Percentiles rank a stretch among this genome's conserved stretches.
Evolutionary conservation across 1,140 invertebrate genomes (phyloP).

Genomic region (Rhopalosiphum maidis): DNA sequence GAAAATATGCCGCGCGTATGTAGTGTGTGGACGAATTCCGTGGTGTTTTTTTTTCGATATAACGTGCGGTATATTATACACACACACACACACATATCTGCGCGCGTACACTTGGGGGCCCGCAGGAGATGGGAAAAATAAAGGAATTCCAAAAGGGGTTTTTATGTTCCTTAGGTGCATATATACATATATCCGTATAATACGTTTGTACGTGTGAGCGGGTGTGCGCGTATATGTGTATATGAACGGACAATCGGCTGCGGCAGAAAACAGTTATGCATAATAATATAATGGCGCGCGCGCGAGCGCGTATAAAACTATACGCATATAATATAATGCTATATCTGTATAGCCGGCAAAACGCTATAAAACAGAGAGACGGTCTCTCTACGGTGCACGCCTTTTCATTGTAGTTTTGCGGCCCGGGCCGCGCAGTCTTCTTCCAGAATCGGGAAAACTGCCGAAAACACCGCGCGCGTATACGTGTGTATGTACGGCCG

Average conservation of each 20-base stretch:
- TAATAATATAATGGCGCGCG: slow-evolving; percentile 33
- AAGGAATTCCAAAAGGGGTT: slow-evolving; percentile 25
- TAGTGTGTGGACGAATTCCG: background rate
- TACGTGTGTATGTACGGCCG: background rate
- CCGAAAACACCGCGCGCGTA: slow-evolving; percentile 33
- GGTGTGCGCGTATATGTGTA: background rate
- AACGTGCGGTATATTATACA: background rate
- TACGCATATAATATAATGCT: background rate
- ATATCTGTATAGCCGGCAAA: background rate
- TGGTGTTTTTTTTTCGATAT: background rate
- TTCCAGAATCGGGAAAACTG: slow-evolving; percentile 42
- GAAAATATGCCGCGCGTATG: background rate
- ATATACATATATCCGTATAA: background rate
- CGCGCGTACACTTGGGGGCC: background rate
- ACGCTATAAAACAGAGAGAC: slow-evolving; percentile 34
- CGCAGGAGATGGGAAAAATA: background rate
- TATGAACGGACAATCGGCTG: slow-evolving; percentile 43
- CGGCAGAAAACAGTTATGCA: slow-evolving; percentile 53
- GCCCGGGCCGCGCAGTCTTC: slow-evolving; percentile 12
- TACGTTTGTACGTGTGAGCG: background rate
- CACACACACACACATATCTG: background rate
- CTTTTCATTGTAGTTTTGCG: slow-evolving; percentile 43
- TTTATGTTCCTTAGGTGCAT: slow-evolving; percentile 41
- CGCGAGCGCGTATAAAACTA: background rate
- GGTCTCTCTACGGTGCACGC: slow-evolving; percentile 28